These are phyloP conservation scores for Pelodytes ibericus DNA, from an alignment of 2,797 vertebrate species.

Conservation along the genomic window DNA sequence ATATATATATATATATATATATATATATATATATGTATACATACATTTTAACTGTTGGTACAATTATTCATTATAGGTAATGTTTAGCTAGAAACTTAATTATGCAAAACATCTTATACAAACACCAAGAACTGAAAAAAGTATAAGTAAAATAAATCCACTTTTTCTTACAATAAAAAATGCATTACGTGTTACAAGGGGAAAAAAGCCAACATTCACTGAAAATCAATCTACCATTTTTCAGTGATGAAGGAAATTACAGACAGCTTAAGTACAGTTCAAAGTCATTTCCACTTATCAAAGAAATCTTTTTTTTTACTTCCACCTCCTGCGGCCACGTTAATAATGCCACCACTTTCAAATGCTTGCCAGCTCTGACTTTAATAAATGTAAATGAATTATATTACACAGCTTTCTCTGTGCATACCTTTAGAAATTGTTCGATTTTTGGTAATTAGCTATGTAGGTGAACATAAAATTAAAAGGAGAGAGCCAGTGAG, in stretches of 20 bases:
- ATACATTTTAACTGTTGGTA: too few relatives aligned
- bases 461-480: too few relatives aligned
- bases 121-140: background rate
- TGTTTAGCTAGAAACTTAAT: too few relatives aligned
- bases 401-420: background rate
- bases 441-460: too few relatives aligned
- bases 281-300: background rate
- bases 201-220: background rate
- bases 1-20: too few relatives aligned
- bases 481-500: too few relatives aligned
- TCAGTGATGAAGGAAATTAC: background rate
- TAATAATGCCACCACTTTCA: background rate
- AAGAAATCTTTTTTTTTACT: conserved; percentile 1
- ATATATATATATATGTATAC: too few relatives aligned
- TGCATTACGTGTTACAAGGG: background rate
- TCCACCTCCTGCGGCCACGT: background rate
- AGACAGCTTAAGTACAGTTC: conserved; percentile 1
- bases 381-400: background rate
- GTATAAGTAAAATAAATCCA: too few relatives aligned
- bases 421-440: background rate
- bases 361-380: background rate
- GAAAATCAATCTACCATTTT: background rate
- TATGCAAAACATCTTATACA: background rate
- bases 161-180: too few relatives aligned
- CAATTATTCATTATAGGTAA: too few relatives aligned